Evolutionary conservation across 1,140 invertebrate species (phyloP), one percentile per base, ranked within the genome.

Genomic region (Caenorhabditis latens): DNA sequence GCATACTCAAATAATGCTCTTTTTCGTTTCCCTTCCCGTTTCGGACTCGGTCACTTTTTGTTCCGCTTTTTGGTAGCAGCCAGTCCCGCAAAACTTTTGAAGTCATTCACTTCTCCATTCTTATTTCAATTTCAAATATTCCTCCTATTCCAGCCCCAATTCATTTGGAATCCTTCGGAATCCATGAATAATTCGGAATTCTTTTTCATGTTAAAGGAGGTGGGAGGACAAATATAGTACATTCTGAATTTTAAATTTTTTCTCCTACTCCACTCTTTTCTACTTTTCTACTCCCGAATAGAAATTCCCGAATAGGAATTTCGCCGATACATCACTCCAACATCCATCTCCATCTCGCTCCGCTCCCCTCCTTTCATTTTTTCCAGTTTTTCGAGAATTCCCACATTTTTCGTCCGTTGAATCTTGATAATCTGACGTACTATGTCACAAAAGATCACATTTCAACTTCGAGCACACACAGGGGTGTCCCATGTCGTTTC

Each of bases 341-440:
- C 63, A 65, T 65, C 32, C 63, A 65, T 65, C 9, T 61, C 24
- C n/a, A 53, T 53, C 50, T 53, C 40, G 13, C 4, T 32, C 61
- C 61, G 7, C 16, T 65, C 61, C 61, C 8, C 14, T 46, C n/a
- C 32, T 24, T 13, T 9, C 9, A 42, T 46, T 53, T 40, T 43
- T 79, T 79, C 9, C 65, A 71, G 65, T 79, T 50, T 79, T 79
- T 24, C 11, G 21, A 24, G 19, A 79, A 19, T 79, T 79, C 71
- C 71, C 71, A 79, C 71, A 79, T 79, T 79, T 79, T 79, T 79
- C 71, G 71, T 79, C 71, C 16, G 46, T 79, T 6, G 71, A 79
- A 79, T 79, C 71, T 79, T 79, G 71, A 79, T 79, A 79, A 79
- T 79, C 71, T 79, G 71, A 79, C 71, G 71, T 79, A 79, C 71